Percentiles rank a stretch among this genome's conserved stretches.
phyloP scores from a whole-genome alignment of 2,113 vertebrate species.

The Corapipo altera region DNA sequence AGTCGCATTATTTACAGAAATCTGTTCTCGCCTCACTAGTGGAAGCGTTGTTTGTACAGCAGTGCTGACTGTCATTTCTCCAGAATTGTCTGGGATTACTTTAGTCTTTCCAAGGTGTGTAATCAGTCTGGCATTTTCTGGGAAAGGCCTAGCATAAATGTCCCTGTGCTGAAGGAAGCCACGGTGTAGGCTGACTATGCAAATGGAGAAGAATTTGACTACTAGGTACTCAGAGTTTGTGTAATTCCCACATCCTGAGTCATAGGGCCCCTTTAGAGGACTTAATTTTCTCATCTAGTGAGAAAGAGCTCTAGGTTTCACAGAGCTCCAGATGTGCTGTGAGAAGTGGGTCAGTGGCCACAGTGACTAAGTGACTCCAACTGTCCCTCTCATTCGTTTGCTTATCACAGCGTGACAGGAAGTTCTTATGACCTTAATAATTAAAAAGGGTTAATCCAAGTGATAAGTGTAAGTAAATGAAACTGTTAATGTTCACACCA shows the following conservation, averaged over 20 bases:
- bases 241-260: neutral
- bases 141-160: neutral
- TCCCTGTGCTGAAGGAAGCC: neutral
- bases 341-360: neutral
- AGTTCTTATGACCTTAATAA: neutral
- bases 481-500: neutral
- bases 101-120: neutral
- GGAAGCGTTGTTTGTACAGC: neutral
- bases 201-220: neutral
- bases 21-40: neutral
- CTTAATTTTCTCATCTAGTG: neutral
- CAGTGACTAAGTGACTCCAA: neutral
- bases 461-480: neutral
- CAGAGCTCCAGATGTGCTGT: fast-evolving
- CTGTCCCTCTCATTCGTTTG: neutral
- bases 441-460: neutral
- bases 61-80: neutral
- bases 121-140: neutral
- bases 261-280: neutral
- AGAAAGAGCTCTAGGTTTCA: neutral
- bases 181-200: neutral
- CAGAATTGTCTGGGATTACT: neutral
- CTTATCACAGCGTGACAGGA: neutral
- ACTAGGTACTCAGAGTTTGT: neutral
- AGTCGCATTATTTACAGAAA: neutral